phyloP scores from a whole-genome alignment of 2,113 vertebrate genomes.

The Pteropus alecto region DNA sequence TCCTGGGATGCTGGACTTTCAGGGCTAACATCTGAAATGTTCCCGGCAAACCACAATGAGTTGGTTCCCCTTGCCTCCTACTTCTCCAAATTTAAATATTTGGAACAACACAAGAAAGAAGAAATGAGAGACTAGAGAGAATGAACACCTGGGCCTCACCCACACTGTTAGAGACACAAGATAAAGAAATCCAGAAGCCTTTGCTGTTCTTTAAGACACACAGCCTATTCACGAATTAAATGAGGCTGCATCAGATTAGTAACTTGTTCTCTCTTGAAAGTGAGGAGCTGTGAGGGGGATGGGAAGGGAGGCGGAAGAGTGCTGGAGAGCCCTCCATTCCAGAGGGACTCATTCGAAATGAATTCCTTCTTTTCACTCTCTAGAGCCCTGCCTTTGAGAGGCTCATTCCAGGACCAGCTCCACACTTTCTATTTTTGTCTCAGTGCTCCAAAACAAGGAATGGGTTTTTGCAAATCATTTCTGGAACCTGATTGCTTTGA shows the following conservation, averaged over 20 bases:
- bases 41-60: neutral
- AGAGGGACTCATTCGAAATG: neutral
- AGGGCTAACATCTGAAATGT: neutral
- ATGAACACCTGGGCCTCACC: neutral
- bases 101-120: neutral
- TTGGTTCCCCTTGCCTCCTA: neutral
- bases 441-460: slow-evolving; percentile 60
- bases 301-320: neutral
- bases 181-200: neutral
- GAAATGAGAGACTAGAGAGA: neutral
- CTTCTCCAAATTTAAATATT: neutral
- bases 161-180: neutral
- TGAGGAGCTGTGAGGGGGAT: neutral
- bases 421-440: slow-evolving; percentile 59
- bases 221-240: neutral
- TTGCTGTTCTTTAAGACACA: neutral
- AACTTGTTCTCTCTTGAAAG: neutral
- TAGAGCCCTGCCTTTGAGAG: neutral
- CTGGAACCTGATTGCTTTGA: slow-evolving; percentile 50
- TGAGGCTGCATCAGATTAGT: no score
- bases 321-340: neutral
- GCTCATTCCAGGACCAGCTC: neutral
- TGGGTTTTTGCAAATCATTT: slow-evolving; percentile 54
- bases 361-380: neutral
- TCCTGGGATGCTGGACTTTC: neutral